A percentile compares a stretch with the other conserved stretches of the same genome.
phyloP scores from a whole-genome alignment of 2,888 invertebrate genomes.

The Clostera curtula region DNA sequence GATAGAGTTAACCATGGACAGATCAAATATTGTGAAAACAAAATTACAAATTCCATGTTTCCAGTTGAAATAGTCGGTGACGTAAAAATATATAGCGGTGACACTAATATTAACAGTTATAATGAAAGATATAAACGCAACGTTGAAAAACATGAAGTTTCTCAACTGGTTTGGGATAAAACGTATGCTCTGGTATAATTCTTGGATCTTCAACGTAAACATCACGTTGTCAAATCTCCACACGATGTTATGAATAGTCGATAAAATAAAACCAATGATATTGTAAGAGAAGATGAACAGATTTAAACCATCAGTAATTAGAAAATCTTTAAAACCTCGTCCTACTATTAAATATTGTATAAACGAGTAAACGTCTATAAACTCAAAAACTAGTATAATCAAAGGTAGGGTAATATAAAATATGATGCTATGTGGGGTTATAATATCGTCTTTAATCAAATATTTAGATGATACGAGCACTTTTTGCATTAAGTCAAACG shows the following conservation, averaged over 20 bases:
- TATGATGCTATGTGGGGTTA: conserved; percentile 8
- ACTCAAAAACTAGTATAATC: not conserved
- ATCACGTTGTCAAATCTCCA: not conserved
- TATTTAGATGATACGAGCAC: conserved; percentile 13
- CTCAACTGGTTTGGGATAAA: not conserved
- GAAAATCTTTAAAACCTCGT: too few relatives aligned
- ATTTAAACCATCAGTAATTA: not conserved
- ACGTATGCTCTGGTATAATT: not conserved
- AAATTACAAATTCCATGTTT: not conserved
- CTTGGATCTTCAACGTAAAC: not conserved
- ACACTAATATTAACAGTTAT: not conserved
- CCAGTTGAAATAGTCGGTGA: not conserved
- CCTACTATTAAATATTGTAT: too few relatives aligned
- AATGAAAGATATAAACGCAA: too few relatives aligned
- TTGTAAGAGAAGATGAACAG: not conserved
- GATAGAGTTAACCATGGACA: not conserved
- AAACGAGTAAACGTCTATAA: not conserved
- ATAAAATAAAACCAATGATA: not conserved
- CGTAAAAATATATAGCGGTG: not conserved
- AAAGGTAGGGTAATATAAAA: not conserved
- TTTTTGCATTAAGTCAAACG: conserved; percentile 9
- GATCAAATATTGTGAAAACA: not conserved
- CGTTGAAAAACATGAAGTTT: not conserved
- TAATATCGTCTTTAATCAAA: conserved; percentile 6
- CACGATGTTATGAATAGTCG: not conserved